A percentile compares a stretch with the other conserved stretches of the same genome.
phyloP scores from a whole-genome alignment of 2,888 invertebrate genomes.

The Trissoscelio sp. region DNA sequence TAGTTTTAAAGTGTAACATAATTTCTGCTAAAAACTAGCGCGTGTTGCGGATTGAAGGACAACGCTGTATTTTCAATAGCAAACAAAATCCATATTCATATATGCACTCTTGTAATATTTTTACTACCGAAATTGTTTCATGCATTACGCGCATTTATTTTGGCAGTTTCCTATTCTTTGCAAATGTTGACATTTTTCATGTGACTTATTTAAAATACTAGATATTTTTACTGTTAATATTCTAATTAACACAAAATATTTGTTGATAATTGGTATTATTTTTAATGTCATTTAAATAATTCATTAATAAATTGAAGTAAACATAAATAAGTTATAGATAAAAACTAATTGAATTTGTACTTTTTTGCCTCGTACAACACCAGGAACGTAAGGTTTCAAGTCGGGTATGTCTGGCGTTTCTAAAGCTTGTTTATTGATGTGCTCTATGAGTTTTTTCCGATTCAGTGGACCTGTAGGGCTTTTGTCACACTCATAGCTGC shows the following conservation, averaged over 20 bases:
- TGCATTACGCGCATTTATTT: constrained; percentile 6
- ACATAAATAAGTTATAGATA: too few relatives aligned
- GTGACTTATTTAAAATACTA: too few relatives aligned
- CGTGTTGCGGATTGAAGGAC: background rate
- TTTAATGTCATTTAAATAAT: too few relatives aligned
- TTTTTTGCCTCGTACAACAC: constrained; percentile 96
- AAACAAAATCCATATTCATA: constrained; percentile 19
- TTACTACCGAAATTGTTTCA: constrained; percentile 2
- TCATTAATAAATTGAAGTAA: too few relatives aligned
- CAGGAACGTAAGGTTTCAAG: constrained; percentile 95
- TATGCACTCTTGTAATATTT: constrained; percentile 4
- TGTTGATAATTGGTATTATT: too few relatives aligned
- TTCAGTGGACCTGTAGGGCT: constrained; percentile 97
- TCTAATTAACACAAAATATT: too few relatives aligned
- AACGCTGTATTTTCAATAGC: constrained; percentile 15
- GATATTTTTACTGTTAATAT: too few relatives aligned
- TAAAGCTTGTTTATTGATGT: constrained; percentile 98
- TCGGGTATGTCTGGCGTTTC: constrained; percentile 99
- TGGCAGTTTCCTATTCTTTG: background rate
- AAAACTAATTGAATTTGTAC: constrained; percentile 83
- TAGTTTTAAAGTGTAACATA: background rate
- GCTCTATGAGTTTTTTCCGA: constrained; percentile 97
- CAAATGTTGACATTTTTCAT: too few relatives aligned
- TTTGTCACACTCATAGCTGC: constrained; percentile 98
- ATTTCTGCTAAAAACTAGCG: background rate